Evolutionary conservation across 2,888 invertebrate genomes (phyloP).

Genomic region (Thecocarcelia acutangulata): DNA sequence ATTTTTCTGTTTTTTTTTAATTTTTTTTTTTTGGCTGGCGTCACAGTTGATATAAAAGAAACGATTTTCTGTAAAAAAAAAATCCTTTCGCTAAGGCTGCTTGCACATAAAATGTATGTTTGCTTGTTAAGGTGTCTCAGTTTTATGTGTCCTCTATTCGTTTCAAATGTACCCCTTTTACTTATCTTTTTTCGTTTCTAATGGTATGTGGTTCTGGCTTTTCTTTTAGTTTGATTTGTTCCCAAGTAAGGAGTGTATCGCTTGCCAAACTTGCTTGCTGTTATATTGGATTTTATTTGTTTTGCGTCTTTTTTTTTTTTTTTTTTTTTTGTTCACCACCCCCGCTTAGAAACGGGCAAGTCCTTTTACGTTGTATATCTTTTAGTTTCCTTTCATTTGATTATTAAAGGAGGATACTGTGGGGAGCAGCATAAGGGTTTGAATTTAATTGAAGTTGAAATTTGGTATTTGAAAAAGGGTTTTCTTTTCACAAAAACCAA

Average conservation of each 20-base stretch:
- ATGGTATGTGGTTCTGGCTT: conserved; percentile 43
- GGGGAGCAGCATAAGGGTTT: conserved; percentile 53
- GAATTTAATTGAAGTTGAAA: conserved; percentile 68
- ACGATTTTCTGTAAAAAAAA: conserved; percentile 45
- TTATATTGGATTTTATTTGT: conserved; percentile 48
- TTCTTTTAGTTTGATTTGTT: conserved; percentile 62
- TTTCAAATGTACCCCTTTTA: conserved; percentile 64
- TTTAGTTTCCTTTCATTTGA: conserved; percentile 45
- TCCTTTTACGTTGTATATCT: conserved; percentile 42
- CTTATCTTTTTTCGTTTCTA: conserved; percentile 35
- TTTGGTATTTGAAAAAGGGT: conserved; percentile 40
- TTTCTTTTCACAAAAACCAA: neutral
- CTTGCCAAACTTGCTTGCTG: conserved; percentile 54
- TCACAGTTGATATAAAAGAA: conserved; percentile 62
- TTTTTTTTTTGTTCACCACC: neutral
- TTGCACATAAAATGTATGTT: conserved; percentile 70
- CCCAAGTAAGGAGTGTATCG: conserved; percentile 56
- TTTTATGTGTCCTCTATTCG: conserved; percentile 61
- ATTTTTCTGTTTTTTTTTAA: conserved; percentile 21
- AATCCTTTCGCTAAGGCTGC: conserved; percentile 45
- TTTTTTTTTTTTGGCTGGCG: conserved; percentile 58
- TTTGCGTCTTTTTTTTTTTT: conserved; percentile 41
- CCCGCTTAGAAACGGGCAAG: neutral
- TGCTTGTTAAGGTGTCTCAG: conserved; percentile 69
- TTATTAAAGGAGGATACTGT: conserved; percentile 2